Evolutionary conservation across 1,140 invertebrate genomes (phyloP), one percentile per base, ranked within the genome.

Genomic region (Chymomyza costata): DNA sequence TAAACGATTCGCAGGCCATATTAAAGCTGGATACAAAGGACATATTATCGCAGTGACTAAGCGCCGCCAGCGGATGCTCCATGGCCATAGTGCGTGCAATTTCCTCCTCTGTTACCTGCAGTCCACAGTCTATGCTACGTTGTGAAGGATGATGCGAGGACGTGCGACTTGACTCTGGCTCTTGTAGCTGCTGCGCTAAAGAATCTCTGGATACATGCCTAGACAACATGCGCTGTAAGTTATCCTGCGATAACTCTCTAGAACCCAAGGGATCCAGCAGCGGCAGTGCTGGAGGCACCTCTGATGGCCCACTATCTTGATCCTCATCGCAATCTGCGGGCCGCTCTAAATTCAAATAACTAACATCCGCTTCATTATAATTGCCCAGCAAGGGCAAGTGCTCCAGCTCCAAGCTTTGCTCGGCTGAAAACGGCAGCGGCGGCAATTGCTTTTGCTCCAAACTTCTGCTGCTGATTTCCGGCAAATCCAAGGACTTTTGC

Each of bases 21-120:
- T 90, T 8, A 91, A 94, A 88, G 93, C 93, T 60, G 92, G 94
- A 96, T 6, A 95, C 93, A 16, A 95, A 91, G 6, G 94, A 95
- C 49, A 96, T 87, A 44, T 82, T 74, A 86, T 95, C 96, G 86
- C 95, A 94, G 85, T 96, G 93, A 81, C 94, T 96, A 7, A 96
- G 88, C 69, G 95, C 93, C 64, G 93, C 89, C 14, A 96, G 84
- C 1, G 95, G 94, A 89, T 96, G 94, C 91, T 86, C 93, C 92
- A 47, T 87, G 66, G 93, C 91, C 92, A 95, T 95, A 71, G 93
- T 95, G 46, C 92, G 89, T 1, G 93, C 94, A 35, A 96, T 96
- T 76, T 97, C 94, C 86, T 96, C 94, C 87, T 96, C 94, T 1
- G 94, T 96, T 1, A 96, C 94, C 87, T 96, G 94, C 16, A 95